Conservation (phyloP, 2,888 invertebrate genomes). For the Scaeva pyrastri region DNA sequence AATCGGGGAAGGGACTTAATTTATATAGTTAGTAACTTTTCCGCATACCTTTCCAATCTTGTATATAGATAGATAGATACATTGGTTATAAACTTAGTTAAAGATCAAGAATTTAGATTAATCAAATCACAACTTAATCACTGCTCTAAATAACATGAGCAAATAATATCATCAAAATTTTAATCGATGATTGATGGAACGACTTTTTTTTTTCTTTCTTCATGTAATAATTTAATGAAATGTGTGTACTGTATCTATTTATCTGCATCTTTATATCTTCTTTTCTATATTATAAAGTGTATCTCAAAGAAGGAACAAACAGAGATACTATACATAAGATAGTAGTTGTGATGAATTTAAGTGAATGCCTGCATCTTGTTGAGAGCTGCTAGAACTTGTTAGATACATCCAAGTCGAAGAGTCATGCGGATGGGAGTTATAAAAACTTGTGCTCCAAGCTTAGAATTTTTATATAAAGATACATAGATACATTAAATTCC, state of each 20-base stretch:
- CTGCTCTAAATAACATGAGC: constrained; percentile 58
- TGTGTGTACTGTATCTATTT: constrained; percentile 6
- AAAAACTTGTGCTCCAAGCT: constrained; percentile 48
- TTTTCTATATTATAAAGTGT: not conserved
- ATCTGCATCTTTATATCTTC: constrained; percentile 31
- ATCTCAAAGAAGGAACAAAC: constrained; percentile 26
- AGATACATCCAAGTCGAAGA: constrained; percentile 31
- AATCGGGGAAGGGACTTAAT: not conserved
- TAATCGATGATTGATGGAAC: constrained; percentile 68
- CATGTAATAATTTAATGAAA: not conserved
- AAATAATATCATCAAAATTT: constrained; percentile 73
- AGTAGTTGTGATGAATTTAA: constrained; percentile 15
- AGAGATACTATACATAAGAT: too few species aligned
- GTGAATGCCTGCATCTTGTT: constrained; percentile 42
- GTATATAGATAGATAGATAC: too few species aligned
- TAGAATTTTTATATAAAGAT: not conserved
- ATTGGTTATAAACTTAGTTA: too few species aligned
- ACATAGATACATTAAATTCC: constrained; percentile 38
- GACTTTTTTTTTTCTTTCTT: constrained; percentile 7
- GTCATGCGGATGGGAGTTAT: constrained; percentile 33
- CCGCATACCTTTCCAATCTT: constrained; percentile 58
- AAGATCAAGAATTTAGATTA: constrained; percentile 58
- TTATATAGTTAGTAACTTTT: constrained; percentile 20
- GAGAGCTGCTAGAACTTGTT: constrained; percentile 59
- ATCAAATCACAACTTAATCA: constrained; percentile 51